These are phyloP conservation scores for Martes martes DNA, from an alignment of 2,113 vertebrate species.

Conservation along the genomic window DNA sequence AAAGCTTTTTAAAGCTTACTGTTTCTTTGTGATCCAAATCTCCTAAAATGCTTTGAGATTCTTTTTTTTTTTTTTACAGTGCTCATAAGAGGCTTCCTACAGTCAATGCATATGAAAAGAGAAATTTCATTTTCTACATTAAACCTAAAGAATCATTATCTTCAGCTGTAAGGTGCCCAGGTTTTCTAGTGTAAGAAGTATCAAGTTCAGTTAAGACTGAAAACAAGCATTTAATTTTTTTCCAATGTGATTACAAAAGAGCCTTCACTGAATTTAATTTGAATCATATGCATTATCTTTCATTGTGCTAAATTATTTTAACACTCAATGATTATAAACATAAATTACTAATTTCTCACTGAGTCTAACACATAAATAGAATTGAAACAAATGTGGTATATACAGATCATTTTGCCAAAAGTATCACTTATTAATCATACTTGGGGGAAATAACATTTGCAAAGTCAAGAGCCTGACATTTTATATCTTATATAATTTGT, in stretches of 20 bases:
- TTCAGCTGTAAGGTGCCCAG: neutral
- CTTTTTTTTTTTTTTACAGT: neutral
- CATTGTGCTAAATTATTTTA: conserved; percentile 18
- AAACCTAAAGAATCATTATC: neutral
- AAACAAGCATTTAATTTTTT: neutral
- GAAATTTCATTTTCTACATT: neutral
- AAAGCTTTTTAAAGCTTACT: neutral
- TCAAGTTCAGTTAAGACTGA: neutral
- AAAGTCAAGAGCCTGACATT: neutral
- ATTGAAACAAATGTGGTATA: neutral
- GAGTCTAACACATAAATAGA: neutral
- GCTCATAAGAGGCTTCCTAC: neutral
- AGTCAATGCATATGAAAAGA: neutral
- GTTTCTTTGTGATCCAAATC: neutral
- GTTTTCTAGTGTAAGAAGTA: neutral
- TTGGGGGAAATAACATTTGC: neutral
- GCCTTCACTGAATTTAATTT: conserved; percentile 21
- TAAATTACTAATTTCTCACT: neutral
- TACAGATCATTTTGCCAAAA: neutral
- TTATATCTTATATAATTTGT: conserved; percentile 38
- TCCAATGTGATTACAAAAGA: neutral
- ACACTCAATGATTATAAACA: neutral
- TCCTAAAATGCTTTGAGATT: neutral
- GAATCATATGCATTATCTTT: neutral
- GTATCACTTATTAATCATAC: neutral